Percentiles rank a stretch among this genome's conserved stretches.
Conservation (phyloP, 2,113 vertebrate genomes). For the Fulica atra region DNA sequence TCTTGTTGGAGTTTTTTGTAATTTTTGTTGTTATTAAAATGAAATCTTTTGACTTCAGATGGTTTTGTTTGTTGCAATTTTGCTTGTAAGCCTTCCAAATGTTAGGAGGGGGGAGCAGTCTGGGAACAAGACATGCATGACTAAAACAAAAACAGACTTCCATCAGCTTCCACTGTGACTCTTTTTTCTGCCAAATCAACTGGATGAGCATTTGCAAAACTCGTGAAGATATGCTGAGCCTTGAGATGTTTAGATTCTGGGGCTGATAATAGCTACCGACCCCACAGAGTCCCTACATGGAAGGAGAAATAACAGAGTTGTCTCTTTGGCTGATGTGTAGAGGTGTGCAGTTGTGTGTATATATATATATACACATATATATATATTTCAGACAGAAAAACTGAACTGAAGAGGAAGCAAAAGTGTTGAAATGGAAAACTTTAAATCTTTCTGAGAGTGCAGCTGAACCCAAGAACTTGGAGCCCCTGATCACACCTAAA, state of each 20-base stretch:
- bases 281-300: rapidly evolving
- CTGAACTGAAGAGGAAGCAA: not conserved
- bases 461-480: not conserved
- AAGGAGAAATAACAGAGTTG: not conserved
- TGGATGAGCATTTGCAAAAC: not conserved
- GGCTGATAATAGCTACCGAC: not conserved
- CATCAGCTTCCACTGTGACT: not conserved
- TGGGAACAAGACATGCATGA: not conserved
- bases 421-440: not conserved
- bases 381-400: not conserved
- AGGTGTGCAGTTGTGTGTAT: not conserved
- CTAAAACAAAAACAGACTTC: not conserved
- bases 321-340: not conserved
- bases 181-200: not conserved
- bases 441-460: not conserved
- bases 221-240: not conserved
- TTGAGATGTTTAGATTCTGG: not conserved
- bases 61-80: not conserved
- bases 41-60: not conserved
- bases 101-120: not conserved
- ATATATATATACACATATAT: no score
- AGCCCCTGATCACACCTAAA: not conserved
- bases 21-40: no score
- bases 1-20: no score
- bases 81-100: not conserved